Evolutionary conservation across 2,797 vertebrate genomes (phyloP).

Genomic region (Eulemur mongoz): DNA sequence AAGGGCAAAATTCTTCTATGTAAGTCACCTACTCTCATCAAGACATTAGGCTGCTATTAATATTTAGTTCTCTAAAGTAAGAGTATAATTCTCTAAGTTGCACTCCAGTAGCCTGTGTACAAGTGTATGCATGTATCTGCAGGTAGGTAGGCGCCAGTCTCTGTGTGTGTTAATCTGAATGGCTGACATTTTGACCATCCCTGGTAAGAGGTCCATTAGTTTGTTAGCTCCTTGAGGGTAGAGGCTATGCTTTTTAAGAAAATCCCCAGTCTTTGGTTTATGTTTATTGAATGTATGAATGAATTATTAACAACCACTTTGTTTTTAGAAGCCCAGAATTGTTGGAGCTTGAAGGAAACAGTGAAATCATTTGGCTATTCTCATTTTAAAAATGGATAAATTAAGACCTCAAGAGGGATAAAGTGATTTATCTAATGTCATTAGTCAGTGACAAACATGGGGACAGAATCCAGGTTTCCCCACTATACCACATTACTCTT

Average conservation of each 20-base stretch:
- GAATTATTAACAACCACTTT: background rate
- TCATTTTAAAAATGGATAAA: constrained; percentile 26
- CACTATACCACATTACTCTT: background rate
- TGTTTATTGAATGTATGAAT: constrained; percentile 8
- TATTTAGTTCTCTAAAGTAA: constrained; percentile 26
- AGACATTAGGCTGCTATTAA: background rate
- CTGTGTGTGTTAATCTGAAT: background rate
- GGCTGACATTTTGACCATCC: background rate
- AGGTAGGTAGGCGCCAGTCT: background rate
- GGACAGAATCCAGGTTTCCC: background rate
- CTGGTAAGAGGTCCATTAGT: background rate
- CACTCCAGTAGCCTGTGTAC: background rate
- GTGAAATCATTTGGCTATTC: background rate
- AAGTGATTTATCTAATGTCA: background rate
- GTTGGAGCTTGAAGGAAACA: background rate
- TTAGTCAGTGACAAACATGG: background rate
- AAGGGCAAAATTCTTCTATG: background rate
- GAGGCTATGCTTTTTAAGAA: background rate
- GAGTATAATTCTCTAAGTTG: background rate
- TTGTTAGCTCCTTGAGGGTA: background rate
- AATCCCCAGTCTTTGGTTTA: background rate
- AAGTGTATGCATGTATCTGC: background rate
- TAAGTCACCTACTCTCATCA: background rate
- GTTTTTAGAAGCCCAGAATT: constrained; percentile 43
- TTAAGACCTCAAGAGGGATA: constrained; percentile 17